Evolutionary conservation across 2,888 invertebrate species (phyloP).

Genomic region (Brassicogethes aeneus): DNA sequence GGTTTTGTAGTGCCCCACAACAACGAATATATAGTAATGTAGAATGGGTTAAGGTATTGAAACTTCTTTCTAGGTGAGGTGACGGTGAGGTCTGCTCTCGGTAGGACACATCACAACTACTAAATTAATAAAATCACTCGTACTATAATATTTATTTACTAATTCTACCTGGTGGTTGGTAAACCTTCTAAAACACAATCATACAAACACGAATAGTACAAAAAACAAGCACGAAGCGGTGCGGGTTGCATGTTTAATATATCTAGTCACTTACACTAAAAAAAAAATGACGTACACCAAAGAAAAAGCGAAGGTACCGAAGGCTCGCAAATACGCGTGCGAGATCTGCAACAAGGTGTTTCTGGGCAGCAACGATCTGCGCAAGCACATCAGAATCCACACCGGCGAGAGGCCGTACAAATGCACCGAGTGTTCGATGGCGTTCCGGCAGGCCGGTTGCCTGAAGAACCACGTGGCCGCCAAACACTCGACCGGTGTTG

Average conservation of each 20-base stretch:
- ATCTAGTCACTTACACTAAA: neutral
- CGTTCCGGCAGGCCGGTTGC: constrained; percentile 56
- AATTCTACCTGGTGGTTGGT: constrained; percentile 10
- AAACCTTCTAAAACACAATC: constrained; percentile 6
- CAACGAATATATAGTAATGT: too few relatives aligned
- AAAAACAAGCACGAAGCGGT: constrained; percentile 27
- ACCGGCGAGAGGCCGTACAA: constrained; percentile 53
- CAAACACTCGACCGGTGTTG: constrained; percentile 43
- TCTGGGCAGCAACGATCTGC: constrained; percentile 53
- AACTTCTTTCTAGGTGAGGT: constrained; percentile 30
- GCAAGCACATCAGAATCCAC: constrained; percentile 59
- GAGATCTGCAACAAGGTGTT: constrained; percentile 56
- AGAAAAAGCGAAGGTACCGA: constrained; percentile 3
- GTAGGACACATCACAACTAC: constrained; percentile 17
- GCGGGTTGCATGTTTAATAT: constrained; percentile 27
- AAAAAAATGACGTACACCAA: constrained; percentile 12
- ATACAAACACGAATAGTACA: neutral
- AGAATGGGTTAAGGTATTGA: constrained; percentile 21
- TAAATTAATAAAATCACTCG: neutral
- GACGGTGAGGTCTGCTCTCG: constrained; percentile 20
- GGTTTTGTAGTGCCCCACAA: too few relatives aligned
- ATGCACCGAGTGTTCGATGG: constrained; percentile 54
- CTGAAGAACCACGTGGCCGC: constrained; percentile 55
- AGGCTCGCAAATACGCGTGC: constrained; percentile 45
- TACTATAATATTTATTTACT: too few relatives aligned